Evolutionary conservation across 2,888 invertebrate genomes (phyloP), one percentile per base, ranked within the genome.

Genomic region (Sialis lutaria): DNA sequence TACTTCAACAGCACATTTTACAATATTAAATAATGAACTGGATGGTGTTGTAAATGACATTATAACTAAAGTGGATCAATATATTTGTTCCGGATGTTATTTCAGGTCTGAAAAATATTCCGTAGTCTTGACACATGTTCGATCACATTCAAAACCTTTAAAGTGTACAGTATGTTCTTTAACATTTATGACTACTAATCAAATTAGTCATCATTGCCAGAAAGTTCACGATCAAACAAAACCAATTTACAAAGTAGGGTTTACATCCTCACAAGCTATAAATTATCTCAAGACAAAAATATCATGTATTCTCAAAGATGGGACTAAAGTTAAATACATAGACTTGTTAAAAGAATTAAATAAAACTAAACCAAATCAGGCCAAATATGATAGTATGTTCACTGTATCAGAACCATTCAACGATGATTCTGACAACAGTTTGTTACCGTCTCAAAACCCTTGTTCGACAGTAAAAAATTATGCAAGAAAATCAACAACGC

Each of bases 111-210:
- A 57, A 32, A 58, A 58, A 6, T 48, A 59, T 2, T 55, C 56
- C 0, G 47, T 54, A 1, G 63, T 71, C 53, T 59, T 60, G 42
- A 59, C 60, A 37, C 71, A 72, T 49, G 53, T 70, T 2, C 58
- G 59, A 4, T 58, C 54, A 3, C 71, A 72, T 51, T 59, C 63
- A 6, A 63, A 65, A 47, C 58, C 65, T 0, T 64, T 62, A 40
- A 57, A 62, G 45, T 72, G 72, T 53, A 62, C 59, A 22, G 55
- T 64, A 34, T 72, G 72, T 49, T 47, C 55, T 0, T 49, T 54
- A n/a, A 54, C 56, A 0, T 68, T 64, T 43, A 56, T 55, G 5
- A 58, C 53, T 9, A 54, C 61, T 1, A 49, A 49, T 2, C 53
- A 58, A 2, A 58, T 62, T 1, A 56, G 59, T 3, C 45, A 51